Evolutionary conservation across 2,113 vertebrate species (phyloP).

Genomic region (Ceratotherium simum): DNA sequence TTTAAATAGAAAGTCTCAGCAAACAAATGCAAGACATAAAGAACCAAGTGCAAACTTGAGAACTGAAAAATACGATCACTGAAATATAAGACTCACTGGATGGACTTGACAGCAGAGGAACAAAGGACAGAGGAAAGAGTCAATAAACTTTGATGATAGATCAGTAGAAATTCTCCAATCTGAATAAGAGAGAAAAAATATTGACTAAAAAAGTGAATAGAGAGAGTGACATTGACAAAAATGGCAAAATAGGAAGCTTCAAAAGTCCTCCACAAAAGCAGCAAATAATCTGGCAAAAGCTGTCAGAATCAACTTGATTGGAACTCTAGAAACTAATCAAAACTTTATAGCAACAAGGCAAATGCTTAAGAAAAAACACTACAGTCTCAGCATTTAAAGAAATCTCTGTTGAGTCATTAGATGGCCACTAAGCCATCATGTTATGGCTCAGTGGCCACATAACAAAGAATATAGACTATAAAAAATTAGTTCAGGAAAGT

Average conservation of each 20-base stretch:
- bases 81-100: not conserved
- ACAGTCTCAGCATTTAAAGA: not conserved
- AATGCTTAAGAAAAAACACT: not conserved
- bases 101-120: not conserved
- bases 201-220: not conserved
- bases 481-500: not conserved
- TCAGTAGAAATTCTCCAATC: not conserved
- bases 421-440: not conserved
- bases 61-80: not conserved
- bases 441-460: not conserved
- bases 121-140: not conserved
- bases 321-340: not conserved
- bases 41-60: not conserved
- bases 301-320: not conserved
- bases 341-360: not conserved
- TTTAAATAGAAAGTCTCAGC: conserved; percentile 3
- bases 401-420: not conserved
- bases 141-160: not conserved
- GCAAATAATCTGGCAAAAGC: not conserved
- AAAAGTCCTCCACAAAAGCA: not conserved
- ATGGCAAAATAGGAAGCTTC: not conserved
- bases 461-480: not conserved
- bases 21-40: not conserved
- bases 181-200: not conserved
- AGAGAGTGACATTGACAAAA: not conserved